These are phyloP conservation scores for Morbakka virulenta DNA, from an alignment of 30 jellyfish, hydroid and myxozoan genomes.

Conservation along the genomic window DNA sequence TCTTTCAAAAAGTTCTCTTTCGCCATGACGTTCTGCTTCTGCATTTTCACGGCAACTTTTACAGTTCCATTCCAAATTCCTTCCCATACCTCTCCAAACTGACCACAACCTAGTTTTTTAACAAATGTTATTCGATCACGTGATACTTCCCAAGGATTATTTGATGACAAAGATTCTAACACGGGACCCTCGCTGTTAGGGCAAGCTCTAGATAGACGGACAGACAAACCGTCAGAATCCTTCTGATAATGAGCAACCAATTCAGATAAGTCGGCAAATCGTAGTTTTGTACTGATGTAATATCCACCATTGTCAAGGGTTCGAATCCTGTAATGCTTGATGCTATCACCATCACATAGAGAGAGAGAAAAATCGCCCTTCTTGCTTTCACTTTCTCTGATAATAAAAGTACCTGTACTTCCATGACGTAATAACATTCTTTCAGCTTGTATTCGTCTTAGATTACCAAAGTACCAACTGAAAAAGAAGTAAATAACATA, in stretches of 20 bases:
- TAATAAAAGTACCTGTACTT: constrained; percentile 41
- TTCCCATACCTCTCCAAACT: constrained; percentile 59
- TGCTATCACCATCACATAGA: constrained; percentile 60
- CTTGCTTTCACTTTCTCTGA: constrained; percentile 58
- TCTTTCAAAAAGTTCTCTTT: constrained; percentile 31
- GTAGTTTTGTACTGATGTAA: constrained; percentile 46
- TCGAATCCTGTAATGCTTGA: constrained; percentile 55
- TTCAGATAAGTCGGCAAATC: constrained; percentile 48
- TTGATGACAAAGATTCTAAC: too few species aligned
- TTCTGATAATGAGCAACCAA: constrained; percentile 35
- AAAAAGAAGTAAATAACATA: neutral
- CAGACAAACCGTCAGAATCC: constrained; percentile 51
- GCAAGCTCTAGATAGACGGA: constrained; percentile 15
- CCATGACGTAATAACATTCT: constrained; percentile 51
- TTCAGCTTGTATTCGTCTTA: constrained; percentile 58
- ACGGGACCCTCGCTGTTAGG: constrained; percentile 9
- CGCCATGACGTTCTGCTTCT: constrained; percentile 36
- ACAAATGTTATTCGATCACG: constrained; percentile 10
- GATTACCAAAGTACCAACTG: constrained; percentile 70
- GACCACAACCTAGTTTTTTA: constrained; percentile 36
- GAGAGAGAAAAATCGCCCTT: constrained; percentile 48
- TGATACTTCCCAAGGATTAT: constrained; percentile 72
- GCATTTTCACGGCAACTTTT: constrained; percentile 59
- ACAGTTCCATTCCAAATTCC: constrained; percentile 56
- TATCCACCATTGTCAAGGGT: constrained; percentile 60